Percentiles rank a stretch among this genome's conserved stretches.
Conservation (phyloP, 2,797 vertebrate genomes). For the Manis javanica region DNA sequence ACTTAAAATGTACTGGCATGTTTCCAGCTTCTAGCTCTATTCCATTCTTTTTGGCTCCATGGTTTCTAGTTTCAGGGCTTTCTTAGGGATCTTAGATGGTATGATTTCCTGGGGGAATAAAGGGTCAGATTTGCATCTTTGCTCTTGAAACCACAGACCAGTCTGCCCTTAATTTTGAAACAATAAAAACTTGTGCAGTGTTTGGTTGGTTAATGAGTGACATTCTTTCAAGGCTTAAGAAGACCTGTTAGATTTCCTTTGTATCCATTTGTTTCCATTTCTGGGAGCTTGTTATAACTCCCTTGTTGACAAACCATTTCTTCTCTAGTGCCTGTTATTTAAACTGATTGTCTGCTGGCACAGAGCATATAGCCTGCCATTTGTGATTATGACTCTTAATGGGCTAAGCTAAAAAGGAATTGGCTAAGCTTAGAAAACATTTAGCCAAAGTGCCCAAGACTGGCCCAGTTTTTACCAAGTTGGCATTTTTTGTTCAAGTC, state of each 20-base stretch:
- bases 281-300: background rate
- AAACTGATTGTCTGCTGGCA: background rate
- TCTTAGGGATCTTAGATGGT: background rate
- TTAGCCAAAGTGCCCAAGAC: background rate
- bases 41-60: background rate
- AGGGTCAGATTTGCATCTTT: background rate
- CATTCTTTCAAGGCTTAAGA: background rate
- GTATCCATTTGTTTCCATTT: background rate
- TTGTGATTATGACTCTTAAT: background rate
- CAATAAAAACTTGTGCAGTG: background rate
- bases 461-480: background rate
- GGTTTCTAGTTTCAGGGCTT: constrained; percentile 16
- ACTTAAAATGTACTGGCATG: constrained; percentile 22
- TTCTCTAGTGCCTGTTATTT: background rate
- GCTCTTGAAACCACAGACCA: constrained; percentile 46
- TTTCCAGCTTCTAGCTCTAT: background rate
- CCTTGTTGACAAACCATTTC: too few species aligned
- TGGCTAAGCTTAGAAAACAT: background rate
- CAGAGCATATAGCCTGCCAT: background rate
- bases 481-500: background rate
- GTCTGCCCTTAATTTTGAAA: constrained; percentile 12
- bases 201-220: background rate
- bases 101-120: background rate
- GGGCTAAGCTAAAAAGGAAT: background rate
- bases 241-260: background rate